These are phyloP conservation scores for Heliornis fulica DNA, from an alignment of 2,113 vertebrate genomes.

Conservation along the genomic window DNA sequence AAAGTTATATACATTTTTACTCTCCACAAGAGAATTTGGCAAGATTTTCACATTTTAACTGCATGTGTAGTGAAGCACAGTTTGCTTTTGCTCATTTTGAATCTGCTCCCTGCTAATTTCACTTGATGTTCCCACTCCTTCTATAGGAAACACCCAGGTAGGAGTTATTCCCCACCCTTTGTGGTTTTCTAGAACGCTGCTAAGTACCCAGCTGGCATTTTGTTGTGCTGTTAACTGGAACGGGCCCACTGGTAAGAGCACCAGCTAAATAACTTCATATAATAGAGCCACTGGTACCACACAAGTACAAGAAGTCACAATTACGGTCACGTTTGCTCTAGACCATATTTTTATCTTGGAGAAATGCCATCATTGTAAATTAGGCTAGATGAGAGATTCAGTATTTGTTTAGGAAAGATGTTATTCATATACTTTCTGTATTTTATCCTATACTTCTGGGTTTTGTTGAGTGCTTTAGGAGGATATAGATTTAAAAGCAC, in stretches of 20 bases:
- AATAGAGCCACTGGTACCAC: background rate
- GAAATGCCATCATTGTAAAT: background rate
- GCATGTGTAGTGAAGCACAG: background rate
- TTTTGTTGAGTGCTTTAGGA: background rate
- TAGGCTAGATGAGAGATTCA: background rate
- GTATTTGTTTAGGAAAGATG: background rate
- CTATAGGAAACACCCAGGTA: background rate
- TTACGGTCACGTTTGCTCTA: background rate
- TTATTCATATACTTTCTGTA: background rate
- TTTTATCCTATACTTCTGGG: background rate
- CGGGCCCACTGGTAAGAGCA: background rate
- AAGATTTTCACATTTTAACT: background rate
- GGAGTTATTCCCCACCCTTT: background rate
- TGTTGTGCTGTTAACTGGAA: background rate
- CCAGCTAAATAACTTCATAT: background rate
- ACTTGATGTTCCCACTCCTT: background rate
- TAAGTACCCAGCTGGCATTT: background rate
- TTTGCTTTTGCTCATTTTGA: background rate
- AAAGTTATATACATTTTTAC: background rate
- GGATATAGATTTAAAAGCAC: background rate
- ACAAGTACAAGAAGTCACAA: background rate
- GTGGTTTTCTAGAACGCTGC: background rate
- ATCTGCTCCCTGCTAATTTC: background rate
- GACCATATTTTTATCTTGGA: background rate
- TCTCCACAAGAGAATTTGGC: background rate